Percentiles rank a stretch among this genome's conserved stretches.
Conservation (phyloP, 2,888 invertebrate genomes). For the Scaptomyza flava region DNA sequence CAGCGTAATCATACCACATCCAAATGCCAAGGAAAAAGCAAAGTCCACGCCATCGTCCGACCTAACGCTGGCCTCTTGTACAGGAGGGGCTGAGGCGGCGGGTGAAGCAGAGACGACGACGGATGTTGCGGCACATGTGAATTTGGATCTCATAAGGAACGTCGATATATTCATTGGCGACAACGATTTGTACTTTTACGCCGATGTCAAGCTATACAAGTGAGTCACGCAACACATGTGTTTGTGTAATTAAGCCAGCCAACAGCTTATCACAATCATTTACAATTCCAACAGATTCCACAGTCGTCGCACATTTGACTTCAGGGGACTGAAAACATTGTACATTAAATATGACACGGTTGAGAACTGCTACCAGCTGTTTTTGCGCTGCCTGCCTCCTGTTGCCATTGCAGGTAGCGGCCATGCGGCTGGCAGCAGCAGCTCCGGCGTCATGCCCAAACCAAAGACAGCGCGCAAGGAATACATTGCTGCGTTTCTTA, state of each 20-base stretch:
- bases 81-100: constrained; percentile 33
- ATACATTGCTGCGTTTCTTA: constrained; percentile 62
- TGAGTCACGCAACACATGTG: constrained; percentile 50
- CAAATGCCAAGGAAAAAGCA: constrained; percentile 67
- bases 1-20: constrained; percentile 65
- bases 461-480: constrained; percentile 67
- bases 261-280: constrained; percentile 4
- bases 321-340: constrained; percentile 78
- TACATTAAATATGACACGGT: constrained; percentile 69
- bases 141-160: constrained; percentile 74
- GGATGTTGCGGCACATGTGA: constrained; percentile 54
- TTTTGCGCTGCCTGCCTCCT: constrained; percentile 75
- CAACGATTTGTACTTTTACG: constrained; percentile 77
- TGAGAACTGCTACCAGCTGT: constrained; percentile 68
- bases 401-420: constrained; percentile 34
- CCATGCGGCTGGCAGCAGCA: constrained; percentile 27
- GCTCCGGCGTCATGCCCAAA: constrained; percentile 43
- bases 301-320: constrained; percentile 74
- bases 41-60: constrained; percentile 45
- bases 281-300: constrained; percentile 67
- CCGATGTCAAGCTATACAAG: constrained; percentile 76
- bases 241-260: constrained; percentile 10
- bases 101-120: background rate
- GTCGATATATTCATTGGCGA: constrained; percentile 82
- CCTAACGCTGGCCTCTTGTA: constrained; percentile 32